phyloP scores from a whole-genome alignment of 2,113 vertebrate genomes.

The Bubalus kerabau region DNA sequence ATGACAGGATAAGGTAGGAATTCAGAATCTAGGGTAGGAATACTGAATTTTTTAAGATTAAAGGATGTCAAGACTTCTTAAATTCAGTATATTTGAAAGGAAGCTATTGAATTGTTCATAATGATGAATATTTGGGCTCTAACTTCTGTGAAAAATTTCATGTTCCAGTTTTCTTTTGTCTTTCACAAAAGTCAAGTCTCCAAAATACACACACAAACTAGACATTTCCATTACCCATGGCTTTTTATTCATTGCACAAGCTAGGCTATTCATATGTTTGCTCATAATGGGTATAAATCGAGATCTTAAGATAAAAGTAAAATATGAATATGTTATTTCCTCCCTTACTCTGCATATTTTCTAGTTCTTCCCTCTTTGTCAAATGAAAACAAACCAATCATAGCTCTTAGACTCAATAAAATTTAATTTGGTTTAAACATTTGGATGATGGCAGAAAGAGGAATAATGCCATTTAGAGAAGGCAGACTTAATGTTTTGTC shows the following conservation, averaged over 20 bases:
- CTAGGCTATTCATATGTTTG: neutral
- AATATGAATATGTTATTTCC: neutral
- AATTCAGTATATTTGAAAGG: neutral
- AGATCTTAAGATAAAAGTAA: conserved; percentile 47
- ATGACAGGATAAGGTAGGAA: neutral
- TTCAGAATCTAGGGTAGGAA: neutral
- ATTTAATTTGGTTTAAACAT: neutral
- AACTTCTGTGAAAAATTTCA: neutral
- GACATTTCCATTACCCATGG: neutral
- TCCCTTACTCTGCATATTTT: conserved; percentile 6
- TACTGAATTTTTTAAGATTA: neutral
- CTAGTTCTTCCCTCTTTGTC: neutral
- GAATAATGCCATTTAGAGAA: neutral
- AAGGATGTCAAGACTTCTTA: neutral
- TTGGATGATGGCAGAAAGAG: neutral
- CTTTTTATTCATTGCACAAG: neutral
- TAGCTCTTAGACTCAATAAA: neutral
- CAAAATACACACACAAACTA: neutral
- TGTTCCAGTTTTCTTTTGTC: neutral
- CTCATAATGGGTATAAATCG: neutral
- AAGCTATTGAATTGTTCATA: neutral
- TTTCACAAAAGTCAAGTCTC: neutral
- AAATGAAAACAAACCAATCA: conserved; percentile 25
- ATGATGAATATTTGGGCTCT: neutral
- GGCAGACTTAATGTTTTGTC: neutral